A percentile compares a stretch with the other conserved stretches of the same genome.
phyloP scores from a whole-genome alignment of 2,113 vertebrate genomes.

The Cynoglossus semilaevis region DNA sequence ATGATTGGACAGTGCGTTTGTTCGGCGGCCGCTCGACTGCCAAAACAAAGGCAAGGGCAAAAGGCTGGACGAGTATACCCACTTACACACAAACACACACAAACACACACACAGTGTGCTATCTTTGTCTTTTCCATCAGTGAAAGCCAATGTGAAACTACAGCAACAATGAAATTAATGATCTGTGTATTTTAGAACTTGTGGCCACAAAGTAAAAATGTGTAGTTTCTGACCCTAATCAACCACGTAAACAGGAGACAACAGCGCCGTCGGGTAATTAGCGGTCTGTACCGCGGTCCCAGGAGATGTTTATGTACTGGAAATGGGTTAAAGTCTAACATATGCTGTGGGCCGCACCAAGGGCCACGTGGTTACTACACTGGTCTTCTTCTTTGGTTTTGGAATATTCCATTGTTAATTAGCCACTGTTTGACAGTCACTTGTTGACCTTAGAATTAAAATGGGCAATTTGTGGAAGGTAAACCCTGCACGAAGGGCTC shows the following conservation, averaged over 20 bases:
- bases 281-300: too few relatives aligned
- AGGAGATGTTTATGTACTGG: too few relatives aligned
- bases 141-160: not conserved
- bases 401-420: not conserved
- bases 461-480: conserved; percentile 33
- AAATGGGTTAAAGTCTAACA: too few relatives aligned
- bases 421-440: not conserved
- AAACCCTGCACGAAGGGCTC: conserved; percentile 31
- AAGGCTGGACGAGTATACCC: conserved; percentile 66
- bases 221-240: too few relatives aligned
- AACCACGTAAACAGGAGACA: too few relatives aligned
- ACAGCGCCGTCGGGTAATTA: too few relatives aligned
- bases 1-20: conserved; percentile 67
- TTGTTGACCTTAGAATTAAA: conserved; percentile 35
- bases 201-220: too few relatives aligned
- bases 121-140: conserved; percentile 43
- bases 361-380: too few relatives aligned
- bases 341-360: too few relatives aligned
- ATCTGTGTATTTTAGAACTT: too few relatives aligned
- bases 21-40: conserved; percentile 60
- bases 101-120: conserved; percentile 65
- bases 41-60: conserved; percentile 71
- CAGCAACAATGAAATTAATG: too few relatives aligned
- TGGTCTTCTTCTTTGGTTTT: not conserved
- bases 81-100: conserved; percentile 60